phyloP scores from a whole-genome alignment of 2,113 vertebrate genomes.

The Amphilophus citrinellus region DNA sequence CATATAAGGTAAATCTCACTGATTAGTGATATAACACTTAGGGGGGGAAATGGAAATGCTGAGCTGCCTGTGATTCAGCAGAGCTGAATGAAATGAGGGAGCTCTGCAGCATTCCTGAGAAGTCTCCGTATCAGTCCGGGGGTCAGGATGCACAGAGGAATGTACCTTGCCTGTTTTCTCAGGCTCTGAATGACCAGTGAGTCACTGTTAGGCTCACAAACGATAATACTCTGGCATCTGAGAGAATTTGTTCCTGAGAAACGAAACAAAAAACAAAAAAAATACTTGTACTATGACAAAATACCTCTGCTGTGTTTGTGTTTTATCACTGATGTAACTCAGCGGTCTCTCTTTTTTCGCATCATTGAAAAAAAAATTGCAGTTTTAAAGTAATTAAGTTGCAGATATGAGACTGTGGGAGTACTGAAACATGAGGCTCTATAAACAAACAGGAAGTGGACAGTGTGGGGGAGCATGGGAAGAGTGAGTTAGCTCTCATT shows the following conservation, averaged over 20 bases:
- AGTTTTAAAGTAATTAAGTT: conserved; percentile 12
- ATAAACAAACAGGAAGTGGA: conserved; percentile 75
- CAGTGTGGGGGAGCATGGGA: conserved; percentile 65
- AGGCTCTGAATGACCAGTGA: conserved; percentile 57
- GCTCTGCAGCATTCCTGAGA: conserved; percentile 22
- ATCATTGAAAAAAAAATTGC: conserved; percentile 13
- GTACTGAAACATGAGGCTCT: conserved; percentile 45
- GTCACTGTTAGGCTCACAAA: conserved; percentile 43
- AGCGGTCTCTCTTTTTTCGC: neutral
- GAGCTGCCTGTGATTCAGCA: conserved; percentile 42
- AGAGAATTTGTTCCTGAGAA: conserved; percentile 35
- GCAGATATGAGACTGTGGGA: conserved; percentile 49
- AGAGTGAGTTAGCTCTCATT: conserved; percentile 50
- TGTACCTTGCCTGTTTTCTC: conserved; percentile 54
- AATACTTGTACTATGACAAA: conserved; percentile 15
- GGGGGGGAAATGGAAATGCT: neutral
- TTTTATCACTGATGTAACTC: neutral
- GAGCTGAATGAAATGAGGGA: conserved; percentile 42
- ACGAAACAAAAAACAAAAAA: conserved; percentile 60
- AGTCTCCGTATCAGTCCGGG: conserved; percentile 7
- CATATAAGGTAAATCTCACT: conserved; percentile 18
- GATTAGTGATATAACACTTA: neutral
- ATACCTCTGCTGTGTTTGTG: conserved; percentile 12
- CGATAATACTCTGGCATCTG: conserved; percentile 31
- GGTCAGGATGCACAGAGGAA: conserved; percentile 37